Base-by-base conservation (phyloP, 2,888 invertebrate genomes). In the Lepidocyrtinus sp. region DNA sequence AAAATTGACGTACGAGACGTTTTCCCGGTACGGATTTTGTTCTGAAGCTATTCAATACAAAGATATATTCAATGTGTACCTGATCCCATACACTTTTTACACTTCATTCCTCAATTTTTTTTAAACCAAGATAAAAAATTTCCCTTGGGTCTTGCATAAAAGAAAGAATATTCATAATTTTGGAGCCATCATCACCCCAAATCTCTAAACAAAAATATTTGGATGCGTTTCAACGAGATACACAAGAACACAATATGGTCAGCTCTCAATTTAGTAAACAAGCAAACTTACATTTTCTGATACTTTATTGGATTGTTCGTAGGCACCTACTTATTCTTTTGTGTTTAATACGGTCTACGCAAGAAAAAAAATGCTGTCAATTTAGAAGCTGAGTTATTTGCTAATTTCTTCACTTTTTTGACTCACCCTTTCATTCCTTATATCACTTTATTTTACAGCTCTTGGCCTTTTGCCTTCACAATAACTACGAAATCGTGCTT, bases 331-430 rank as follows among this genome's bases (percentile, higher is more conserved):
- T 45, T 12, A 45, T 45, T 9, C 45, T 45, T 45, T 45, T 45
- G 45, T 45, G 12, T 7, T 45, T 45, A 9, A 12, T 45, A 45
- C 12, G 45, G 7, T 7, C 45, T 45, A 9, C 7, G 45, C 12
- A 45, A 45, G 12, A 7, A 27, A 61, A 70, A 61, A 85, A 85
- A 83, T 81, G 75, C 85, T 85, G 85, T 85, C 85, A 85, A 85
- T 85, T 85, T 85, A 85, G 81, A 75, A 70, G 75, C 81, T 85
- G 84, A 84, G 84, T 84, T 85, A 85, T 85, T 85, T 81, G 85
- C 85, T 84, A 84, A 85, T 80, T 82, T 82, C 72, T 83, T 67
- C 71, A 81, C 76, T 75, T 81, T 83, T 70, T 69, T 36, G 69
- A 81, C 81, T 70, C 65, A 67, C 68, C 67, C 71, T 61, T 17